phyloP scores from a whole-genome alignment of 2,888 invertebrate genomes.

The Hirtodrosophila histrioides region DNA sequence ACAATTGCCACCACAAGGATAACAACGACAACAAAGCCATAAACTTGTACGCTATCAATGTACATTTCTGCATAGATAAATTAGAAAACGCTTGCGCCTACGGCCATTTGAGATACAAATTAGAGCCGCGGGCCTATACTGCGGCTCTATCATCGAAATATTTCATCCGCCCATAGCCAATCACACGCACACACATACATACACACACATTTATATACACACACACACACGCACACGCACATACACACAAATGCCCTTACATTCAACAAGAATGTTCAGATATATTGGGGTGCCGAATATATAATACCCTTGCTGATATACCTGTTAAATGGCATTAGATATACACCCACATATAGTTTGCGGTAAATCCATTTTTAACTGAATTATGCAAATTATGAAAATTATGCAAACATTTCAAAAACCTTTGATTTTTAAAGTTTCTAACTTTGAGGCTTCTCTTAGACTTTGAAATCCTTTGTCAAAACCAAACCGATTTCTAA shows the following conservation, averaged over 20 bases:
- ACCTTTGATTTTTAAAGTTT: too few species aligned
- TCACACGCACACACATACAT: slow-evolving; percentile 30
- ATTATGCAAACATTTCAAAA: too few species aligned
- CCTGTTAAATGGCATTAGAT: too few species aligned
- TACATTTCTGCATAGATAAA: slow-evolving; percentile 76
- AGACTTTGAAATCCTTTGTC: too few species aligned
- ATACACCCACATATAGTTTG: too few species aligned
- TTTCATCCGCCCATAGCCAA: slow-evolving; percentile 54
- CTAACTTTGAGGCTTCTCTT: too few species aligned
- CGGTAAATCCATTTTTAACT: too few species aligned
- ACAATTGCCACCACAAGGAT: slow-evolving; percentile 52
- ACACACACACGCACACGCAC: slow-evolving; percentile 29
- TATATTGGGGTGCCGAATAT: too few species aligned
- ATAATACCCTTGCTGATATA: too few species aligned
- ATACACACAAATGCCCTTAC: slow-evolving; percentile 11
- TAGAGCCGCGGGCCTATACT: slow-evolving; percentile 61
- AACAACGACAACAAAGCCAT: slow-evolving; percentile 65
- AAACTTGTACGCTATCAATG: slow-evolving; percentile 74
- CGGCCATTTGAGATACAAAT: slow-evolving; percentile 70
- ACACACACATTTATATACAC: too few species aligned
- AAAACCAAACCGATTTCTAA: too few species aligned
- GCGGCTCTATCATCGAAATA: slow-evolving; percentile 48
- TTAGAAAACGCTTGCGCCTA: slow-evolving; percentile 60
- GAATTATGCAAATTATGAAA: too few species aligned
- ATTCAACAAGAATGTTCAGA: background rate